A percentile compares a stretch with the other conserved stretches of the same genome.
Evolutionary conservation across 2,797 vertebrate species (phyloP).

Genomic region (Chloroceryle amazona): DNA sequence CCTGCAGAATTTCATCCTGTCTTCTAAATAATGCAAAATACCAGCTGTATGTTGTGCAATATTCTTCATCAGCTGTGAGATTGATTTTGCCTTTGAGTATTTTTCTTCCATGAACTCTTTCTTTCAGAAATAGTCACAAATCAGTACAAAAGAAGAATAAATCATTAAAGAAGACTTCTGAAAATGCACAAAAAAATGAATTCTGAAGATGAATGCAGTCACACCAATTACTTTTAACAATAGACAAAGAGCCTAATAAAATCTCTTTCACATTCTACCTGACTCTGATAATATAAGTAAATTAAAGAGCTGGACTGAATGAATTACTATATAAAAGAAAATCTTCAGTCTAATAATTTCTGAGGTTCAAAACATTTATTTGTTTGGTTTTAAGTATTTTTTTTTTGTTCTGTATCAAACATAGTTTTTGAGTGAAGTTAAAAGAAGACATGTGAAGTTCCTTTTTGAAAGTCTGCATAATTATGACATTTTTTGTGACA

Average conservation of each 20-base stretch:
- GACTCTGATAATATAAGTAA: background rate
- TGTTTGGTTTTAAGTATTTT: background rate
- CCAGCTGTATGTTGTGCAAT: conserved; percentile 25
- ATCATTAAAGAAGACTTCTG: background rate
- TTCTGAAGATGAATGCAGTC: background rate
- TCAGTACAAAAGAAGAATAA: background rate
- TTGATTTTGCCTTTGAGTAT: conserved; percentile 27
- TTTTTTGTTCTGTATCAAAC: background rate
- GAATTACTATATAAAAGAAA: background rate
- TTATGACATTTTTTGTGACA: background rate
- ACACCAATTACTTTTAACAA: background rate
- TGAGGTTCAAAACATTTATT: background rate
- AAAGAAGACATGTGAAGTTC: background rate
- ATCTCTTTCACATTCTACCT: background rate
- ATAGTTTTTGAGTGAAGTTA: background rate
- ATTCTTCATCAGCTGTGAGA: conserved; percentile 23
- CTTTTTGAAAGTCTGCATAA: background rate
- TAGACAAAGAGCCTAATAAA: background rate
- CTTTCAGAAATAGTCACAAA: conserved; percentile 17
- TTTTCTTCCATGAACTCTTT: conserved; percentile 8
- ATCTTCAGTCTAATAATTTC: background rate
- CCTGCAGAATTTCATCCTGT: background rate
- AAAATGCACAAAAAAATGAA: background rate
- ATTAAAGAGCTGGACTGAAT: background rate
- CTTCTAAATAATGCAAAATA: conserved; percentile 43